Conservation (phyloP, 2,888 invertebrate species). For the Hemicrepidius hirtus region DNA sequence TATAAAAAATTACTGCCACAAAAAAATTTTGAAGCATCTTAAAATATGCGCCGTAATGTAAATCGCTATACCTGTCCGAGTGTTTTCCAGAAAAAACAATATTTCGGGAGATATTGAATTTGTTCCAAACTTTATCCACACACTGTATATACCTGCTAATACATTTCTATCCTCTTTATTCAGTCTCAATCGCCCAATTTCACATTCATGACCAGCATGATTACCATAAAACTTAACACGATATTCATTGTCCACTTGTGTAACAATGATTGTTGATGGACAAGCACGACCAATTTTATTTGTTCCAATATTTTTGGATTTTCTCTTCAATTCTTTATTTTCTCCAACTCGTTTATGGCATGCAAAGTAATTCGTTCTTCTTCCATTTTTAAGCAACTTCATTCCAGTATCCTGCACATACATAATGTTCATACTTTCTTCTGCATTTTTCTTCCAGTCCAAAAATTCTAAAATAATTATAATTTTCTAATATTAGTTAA, state of each 20-base stretch:
- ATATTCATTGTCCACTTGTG: not conserved
- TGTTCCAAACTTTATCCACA: no score
- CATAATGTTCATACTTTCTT: no score
- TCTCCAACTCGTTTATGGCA: conserved; percentile 24
- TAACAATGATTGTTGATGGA: conserved; percentile 21
- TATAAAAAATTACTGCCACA: no score
- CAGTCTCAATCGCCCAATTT: conserved; percentile 32
- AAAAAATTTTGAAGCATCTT: no score
- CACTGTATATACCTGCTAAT: conserved; percentile 13
- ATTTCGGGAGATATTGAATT: no score
- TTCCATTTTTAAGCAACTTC: not conserved
- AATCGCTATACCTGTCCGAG: no score
- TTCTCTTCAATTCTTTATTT: no score
- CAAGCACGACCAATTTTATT: conserved; percentile 36
- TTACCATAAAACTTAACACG: conserved; percentile 22
- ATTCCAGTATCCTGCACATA: not conserved
- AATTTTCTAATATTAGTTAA: no score
- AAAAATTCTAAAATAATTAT: no score
- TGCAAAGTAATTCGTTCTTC: conserved; percentile 13
- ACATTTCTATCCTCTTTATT: not conserved
- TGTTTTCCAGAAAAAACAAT: no score
- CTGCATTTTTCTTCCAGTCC: no score
- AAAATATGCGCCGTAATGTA: no score
- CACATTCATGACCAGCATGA: conserved; percentile 38
- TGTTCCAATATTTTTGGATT: not conserved